Evolutionary conservation across 2,797 vertebrate species (phyloP).

Genomic region (Heteromormyrus szaboi): DNA sequence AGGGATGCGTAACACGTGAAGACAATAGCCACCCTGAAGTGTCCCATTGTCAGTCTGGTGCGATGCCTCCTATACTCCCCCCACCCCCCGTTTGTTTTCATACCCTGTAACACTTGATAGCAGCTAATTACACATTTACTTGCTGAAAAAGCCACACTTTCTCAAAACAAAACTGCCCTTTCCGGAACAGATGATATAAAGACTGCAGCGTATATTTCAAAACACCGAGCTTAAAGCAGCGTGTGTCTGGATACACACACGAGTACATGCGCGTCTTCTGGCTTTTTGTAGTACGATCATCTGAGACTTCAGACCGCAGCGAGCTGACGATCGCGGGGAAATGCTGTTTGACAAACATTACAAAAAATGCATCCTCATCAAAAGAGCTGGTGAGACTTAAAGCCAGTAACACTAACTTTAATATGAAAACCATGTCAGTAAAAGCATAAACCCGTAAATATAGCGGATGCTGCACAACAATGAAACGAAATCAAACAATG

Average conservation of each 20-base stretch:
- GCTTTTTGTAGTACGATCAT: neutral
- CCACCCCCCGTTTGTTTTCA: neutral
- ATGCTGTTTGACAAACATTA: neutral
- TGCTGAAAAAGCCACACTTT: neutral
- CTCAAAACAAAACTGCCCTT: neutral
- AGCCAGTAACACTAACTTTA: neutral
- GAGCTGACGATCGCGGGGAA: neutral
- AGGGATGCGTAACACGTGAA: neutral
- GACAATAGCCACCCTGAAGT: conserved; percentile 9
- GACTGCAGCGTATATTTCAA: neutral
- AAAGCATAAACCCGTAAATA: neutral
- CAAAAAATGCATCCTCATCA: neutral
- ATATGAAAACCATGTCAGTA: neutral
- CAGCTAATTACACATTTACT: neutral
- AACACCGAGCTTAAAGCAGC: neutral
- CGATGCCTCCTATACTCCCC: neutral
- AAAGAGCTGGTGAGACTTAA: conserved; percentile 4
- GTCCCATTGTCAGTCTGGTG: neutral
- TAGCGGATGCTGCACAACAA: neutral
- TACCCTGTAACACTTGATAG: neutral
- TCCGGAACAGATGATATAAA: neutral
- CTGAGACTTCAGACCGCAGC: neutral
- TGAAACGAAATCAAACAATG: neutral
- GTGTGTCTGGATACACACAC: neutral
- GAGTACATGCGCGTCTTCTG: neutral